phyloP scores from a whole-genome alignment of 2,888 invertebrate genomes.

The Cerceris ruficornis region DNA sequence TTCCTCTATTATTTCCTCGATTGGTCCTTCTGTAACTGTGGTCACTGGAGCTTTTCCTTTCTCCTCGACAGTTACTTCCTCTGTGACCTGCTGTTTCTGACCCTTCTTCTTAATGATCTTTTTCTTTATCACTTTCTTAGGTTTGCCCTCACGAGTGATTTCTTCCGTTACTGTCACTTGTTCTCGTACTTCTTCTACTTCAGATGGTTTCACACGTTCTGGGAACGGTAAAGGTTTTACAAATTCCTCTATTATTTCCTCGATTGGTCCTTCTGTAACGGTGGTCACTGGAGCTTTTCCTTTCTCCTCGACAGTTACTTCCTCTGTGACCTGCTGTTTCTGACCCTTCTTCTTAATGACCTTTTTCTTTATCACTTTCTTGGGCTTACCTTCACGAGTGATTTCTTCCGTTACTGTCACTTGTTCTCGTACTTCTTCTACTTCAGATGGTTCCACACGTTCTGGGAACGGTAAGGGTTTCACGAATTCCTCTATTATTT shows the following conservation, averaged over 20 bases:
- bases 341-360: conserved; percentile 53
- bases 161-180: conserved; percentile 65
- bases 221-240: conserved; percentile 33
- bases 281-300: conserved; percentile 62
- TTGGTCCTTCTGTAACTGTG: conserved; percentile 54
- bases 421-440: conserved; percentile 60
- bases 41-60: conserved; percentile 65
- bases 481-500: conserved; percentile 29
- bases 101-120: conserved; percentile 51
- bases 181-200: conserved; percentile 57
- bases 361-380: conserved; percentile 69
- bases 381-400: conserved; percentile 60
- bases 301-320: conserved; percentile 65
- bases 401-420: conserved; percentile 67
- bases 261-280: conserved; percentile 70
- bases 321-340: conserved; percentile 63
- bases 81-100: conserved; percentile 61
- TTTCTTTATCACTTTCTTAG: conserved; percentile 70
- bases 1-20: conserved; percentile 75
- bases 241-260: conserved; percentile 57
- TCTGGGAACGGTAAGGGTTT: conserved; percentile 18
- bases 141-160: conserved; percentile 62
- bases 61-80: conserved; percentile 70
- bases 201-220: conserved; percentile 72
- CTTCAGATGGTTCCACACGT: conserved; percentile 74